Base-by-base conservation (phyloP, 1,140 invertebrate genomes). In the Philaenus spumarius region DNA sequence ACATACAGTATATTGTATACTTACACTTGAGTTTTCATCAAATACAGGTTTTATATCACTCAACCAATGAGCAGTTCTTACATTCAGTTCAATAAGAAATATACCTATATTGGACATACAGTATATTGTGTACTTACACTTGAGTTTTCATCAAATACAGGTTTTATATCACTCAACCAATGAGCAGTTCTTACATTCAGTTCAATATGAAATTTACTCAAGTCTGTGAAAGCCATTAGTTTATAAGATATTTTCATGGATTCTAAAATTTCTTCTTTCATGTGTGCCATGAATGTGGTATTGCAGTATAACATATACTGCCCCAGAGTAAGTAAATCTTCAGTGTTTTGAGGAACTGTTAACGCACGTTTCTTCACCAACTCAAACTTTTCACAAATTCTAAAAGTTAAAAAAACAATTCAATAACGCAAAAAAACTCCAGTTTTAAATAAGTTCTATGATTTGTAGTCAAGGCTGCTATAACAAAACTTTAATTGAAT, bases 91-190 rank as follows among this genome's bases (percentile, higher is more conserved):
- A 19, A 87, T 79, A 65, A 89, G 84, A 39, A 11, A 2, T 39
- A 48, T 17, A 1, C 54, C 64, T 46, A 11, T 46, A 17, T 19
- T n/a, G n/a, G n/a, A n/a, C n/a, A n/a, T n/a, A n/a, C n/a, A n/a
- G n/a, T n/a, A n/a, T n/a, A n/a, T n/a, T n/a, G 26, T 4, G 26
- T 34, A 59, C 58, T 67, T 50, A 72, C 69, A 30, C 79, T 77
- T 40, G 82, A 80, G 69, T 86, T 86, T 67, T 80, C 78, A 19
- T 87, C 82, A 62, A 89, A 80, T 40, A 89, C 81, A 2, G 82
- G 80, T 65, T 83, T 81, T 14, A 90, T 88, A 43, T 82, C 78
- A 53, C 77, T 75, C 7, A 87, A 66, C 87, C 87, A 91, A 63
- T 82, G 82, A 0, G 89, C 79, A 1, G 85, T 87, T 50, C 68